These are phyloP conservation scores for Ondatra zibethicus DNA, from an alignment of 2,113 vertebrate genomes.

Conservation along the genomic window DNA sequence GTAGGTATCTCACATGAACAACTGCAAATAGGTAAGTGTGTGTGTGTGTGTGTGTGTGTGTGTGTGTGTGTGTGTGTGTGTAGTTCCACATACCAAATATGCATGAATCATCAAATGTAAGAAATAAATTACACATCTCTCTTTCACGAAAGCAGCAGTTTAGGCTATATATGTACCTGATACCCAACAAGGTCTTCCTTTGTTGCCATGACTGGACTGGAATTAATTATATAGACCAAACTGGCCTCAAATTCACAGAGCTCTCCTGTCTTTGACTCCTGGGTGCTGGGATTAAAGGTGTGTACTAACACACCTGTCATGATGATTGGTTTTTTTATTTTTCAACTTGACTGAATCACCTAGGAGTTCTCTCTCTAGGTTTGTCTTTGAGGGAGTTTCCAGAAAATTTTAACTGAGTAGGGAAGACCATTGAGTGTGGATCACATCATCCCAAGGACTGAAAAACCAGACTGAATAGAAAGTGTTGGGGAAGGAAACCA, in stretches of 20 bases:
- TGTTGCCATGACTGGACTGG: not conserved
- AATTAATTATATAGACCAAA: not conserved
- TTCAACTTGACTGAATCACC: not conserved
- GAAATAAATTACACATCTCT: not conserved
- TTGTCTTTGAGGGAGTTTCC: not conserved
- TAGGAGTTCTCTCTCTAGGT: not conserved
- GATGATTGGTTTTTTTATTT: not conserved
- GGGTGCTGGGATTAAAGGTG: not conserved
- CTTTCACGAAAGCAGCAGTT: not conserved
- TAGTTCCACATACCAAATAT: not conserved
- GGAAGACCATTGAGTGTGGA: not conserved
- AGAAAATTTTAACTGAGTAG: not conserved
- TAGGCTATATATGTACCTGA: not conserved
- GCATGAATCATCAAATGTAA: not conserved
- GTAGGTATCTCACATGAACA: not conserved
- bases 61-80: not conserved
- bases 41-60: not conserved
- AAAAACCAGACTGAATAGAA: not conserved
- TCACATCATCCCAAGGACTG: not conserved
- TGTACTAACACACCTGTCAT: not conserved
- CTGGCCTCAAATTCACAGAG: not conserved
- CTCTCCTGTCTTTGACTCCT: not conserved
- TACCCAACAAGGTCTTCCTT: not conserved
- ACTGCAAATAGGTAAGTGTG: not conserved
- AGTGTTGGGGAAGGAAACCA: rapidly evolving